Conservation (phyloP, 2,113 vertebrate genomes). For the Rhabdornis inornatus region DNA sequence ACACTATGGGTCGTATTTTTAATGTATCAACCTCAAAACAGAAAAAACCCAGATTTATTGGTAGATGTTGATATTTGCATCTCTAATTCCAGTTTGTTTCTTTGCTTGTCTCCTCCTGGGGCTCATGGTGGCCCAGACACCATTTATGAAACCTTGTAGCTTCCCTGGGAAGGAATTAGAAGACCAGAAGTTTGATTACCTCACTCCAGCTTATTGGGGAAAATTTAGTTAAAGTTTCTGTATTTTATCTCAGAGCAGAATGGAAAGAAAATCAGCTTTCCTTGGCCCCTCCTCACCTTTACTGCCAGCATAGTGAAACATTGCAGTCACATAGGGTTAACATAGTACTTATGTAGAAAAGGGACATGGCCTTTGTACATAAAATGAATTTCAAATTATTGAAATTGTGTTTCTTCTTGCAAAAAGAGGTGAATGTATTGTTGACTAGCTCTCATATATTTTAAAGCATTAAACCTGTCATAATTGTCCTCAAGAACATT, state of each 20-base stretch:
- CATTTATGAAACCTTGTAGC: neutral
- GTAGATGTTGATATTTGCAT: neutral
- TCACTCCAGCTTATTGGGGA: neutral
- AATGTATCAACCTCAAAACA: neutral
- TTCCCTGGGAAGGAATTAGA: neutral
- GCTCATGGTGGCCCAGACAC: neutral
- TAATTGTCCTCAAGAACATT: neutral
- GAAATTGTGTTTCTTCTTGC: neutral
- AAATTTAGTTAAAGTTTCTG: neutral
- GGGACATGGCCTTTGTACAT: fast-evolving
- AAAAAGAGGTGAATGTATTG: neutral
- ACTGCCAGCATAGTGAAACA: neutral
- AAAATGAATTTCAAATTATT: neutral
- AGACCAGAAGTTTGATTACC: neutral
- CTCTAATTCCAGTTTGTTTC: neutral
- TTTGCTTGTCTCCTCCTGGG: neutral
- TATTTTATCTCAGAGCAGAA: neutral
- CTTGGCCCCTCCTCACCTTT: neutral
- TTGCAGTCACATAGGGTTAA: neutral
- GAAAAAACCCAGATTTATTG: neutral
- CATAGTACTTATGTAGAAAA: neutral
- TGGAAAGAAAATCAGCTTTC: neutral
- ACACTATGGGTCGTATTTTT: fast-evolving
- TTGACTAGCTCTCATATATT: neutral
- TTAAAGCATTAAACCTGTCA: neutral